Base-by-base conservation (phyloP, 2,888 invertebrate genomes). In the Calliscelio sp. region DNA sequence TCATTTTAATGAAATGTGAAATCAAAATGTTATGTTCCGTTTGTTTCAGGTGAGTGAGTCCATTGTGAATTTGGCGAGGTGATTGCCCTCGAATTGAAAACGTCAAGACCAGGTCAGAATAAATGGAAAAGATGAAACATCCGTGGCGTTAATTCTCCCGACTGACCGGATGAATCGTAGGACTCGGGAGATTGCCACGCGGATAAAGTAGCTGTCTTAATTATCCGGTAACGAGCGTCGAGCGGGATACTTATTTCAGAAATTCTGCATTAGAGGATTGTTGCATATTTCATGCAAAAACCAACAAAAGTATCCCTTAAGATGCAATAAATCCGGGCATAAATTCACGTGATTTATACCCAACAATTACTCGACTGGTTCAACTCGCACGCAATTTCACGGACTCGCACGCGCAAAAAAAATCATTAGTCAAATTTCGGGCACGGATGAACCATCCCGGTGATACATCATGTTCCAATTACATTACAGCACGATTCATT, bases 121-220 rank as follows among this genome's bases (percentile, higher is more conserved):
- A 81, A 80, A 75, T 78, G 77, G 66, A 73, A 85, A 81, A 78
- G 84, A 84, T 81, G 81, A 85, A 86, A 73, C 74, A 73, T 77
- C 51, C 70, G 77, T 81, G 80, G 70, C 75, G 81, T 86, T 87
- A 87, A 88, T 87, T 85, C 82, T 66, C 73, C 65, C 74, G 78
- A 80, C 68, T 81, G 83, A 74, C 80, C 77, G 70, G 81, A 78
- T 79, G 81, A 78, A 83, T 78, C 74, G 78, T 53, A 78, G 35
- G 84, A 68, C 73, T 75, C 75, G 85, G 61, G 66, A 70, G 88
- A 87, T 88, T 70, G 79, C 79, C 81, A 81, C 79, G 41, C 84
- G 71, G 86, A 88, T 88, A 88, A 86, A 85, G 77, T 68, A 80
- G 66, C 83, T 75, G 82, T 81, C 86, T 88, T 87, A 88, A 88